Base-by-base conservation (phyloP, 2,888 invertebrate genomes). In the Onthophagus sagittarius region DNA sequence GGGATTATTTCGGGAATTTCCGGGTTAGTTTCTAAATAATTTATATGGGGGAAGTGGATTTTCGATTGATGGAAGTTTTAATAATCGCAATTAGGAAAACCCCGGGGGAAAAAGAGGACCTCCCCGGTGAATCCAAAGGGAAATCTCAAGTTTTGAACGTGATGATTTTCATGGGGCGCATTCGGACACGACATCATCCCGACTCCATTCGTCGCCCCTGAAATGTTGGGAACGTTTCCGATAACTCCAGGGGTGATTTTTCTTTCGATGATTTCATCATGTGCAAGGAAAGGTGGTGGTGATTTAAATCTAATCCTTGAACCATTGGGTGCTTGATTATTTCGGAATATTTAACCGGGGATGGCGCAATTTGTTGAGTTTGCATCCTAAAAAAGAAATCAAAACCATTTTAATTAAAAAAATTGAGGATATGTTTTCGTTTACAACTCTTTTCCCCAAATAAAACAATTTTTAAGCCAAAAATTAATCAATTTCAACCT, bases 251-350 rank as follows among this genome's bases (percentile, higher is more conserved):
- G 23, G 23, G 2, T 13, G 83, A 82, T 73, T 84, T 84, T 63
- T 82, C 80, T 77, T 84, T 84, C 53, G 81, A 80, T 83, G 73
- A n/a, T n/a, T 82, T 82, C 69, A 77, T 75, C 39, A 53, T 53
- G 5, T 53, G 39, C 39, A 7, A 53, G 70, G 81, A 75, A 62
- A 78, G 63, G 14, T 82, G 39, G 39, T 53, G 39, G n/a, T n/a
- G n/a, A 4, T 11, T 53, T 11, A 53, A 11, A 9, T 53, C 39
- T 53, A 53, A 11, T 9, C 39, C 11, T 53, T 53, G 39, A 7
- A 53, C 11, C 71, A 75, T 75, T 15, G 78, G 79, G 15, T 77
- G 79, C 73, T 80, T n/a, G n/a, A n/a, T n/a, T n/a, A n/a, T n/a
- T n/a, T n/a, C n/a, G n/a, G n/a, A n/a, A n/a, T n/a, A n/a, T n/a